Evolutionary conservation across 2,888 invertebrate genomes (phyloP), one percentile per base, ranked within the genome.

Genomic region (Tipula confusa): DNA sequence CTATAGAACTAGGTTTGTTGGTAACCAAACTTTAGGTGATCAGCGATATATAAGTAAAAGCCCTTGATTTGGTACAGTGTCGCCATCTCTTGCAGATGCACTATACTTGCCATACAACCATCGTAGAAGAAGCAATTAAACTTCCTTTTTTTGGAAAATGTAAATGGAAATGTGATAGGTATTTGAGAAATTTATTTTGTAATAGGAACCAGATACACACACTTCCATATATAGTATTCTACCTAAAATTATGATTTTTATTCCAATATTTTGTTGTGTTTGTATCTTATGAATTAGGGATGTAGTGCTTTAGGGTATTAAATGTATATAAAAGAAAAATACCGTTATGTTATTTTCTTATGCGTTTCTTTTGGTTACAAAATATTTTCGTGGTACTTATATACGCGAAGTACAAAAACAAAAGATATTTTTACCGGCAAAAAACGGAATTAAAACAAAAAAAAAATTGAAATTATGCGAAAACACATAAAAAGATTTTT

Each of bases 261-360:
- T 64, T 24, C 64, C 9, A 64, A n/a, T 64, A 13, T 43, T 43
- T 43, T 43, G n/a, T 36, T 36, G 9, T 36, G 5, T 5, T 36
- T 36, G 9, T 11, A n/a, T n/a, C n/a, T n/a, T n/a, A 43, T 15
- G 43, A 43, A 43, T 64, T 64, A 64, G 24, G 64, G 64, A 64
- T 64, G 64, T 64, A 64, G 64, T 64, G 64, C 64, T 64, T 64
- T 11, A 9, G 64, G 64, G 64, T 64, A 64, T 64, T 64, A n/a
- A n/a, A n/a, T n/a, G n/a, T n/a, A n/a, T n/a, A 9, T 24, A 64
- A 64, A 64, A 9, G 64, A 24, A 64, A n/a, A 43, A 43, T 43
- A 43, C n/a, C 43, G 43, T 64, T 64, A 9, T 2, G 24, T 18
- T 9, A 24, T 64, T 64, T 64, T 64, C 64, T 6, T 64, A 9